These are phyloP conservation scores for Syndactyla subalaris DNA, from an alignment of 2,797 vertebrate genomes.

Conservation along the genomic window DNA sequence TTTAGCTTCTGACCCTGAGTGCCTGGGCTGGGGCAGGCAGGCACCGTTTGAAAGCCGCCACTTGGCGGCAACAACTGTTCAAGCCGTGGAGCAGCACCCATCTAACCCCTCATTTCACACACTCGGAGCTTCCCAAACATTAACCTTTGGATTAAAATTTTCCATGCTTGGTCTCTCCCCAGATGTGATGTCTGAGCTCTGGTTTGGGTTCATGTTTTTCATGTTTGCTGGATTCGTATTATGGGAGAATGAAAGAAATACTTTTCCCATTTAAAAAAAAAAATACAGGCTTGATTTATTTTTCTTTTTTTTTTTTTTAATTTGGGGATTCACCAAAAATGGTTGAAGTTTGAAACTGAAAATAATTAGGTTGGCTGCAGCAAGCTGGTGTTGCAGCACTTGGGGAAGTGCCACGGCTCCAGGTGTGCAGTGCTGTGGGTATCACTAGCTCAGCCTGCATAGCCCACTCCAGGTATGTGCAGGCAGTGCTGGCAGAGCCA, in stretches of 20 bases:
- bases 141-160: conserved; percentile 70
- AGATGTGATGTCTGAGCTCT: conserved; percentile 68
- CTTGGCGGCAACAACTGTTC: conserved; percentile 68
- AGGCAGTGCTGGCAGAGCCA: background rate
- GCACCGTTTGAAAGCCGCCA: conserved; percentile 67
- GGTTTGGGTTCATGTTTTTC: conserved; percentile 63
- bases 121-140: conserved; percentile 62
- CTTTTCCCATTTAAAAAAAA: conserved; percentile 58
- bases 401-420: background rate
- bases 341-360: conserved; percentile 15
- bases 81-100: conserved; percentile 61
- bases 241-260: conserved; percentile 70
- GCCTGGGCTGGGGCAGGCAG: conserved; percentile 60
- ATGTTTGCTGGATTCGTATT: conserved; percentile 59
- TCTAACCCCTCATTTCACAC: conserved; percentile 69
- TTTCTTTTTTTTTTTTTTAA: background rate
- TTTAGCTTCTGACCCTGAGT: conserved; percentile 63
- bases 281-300: background rate
- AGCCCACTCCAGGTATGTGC: background rate
- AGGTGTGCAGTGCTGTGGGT: background rate
- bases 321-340: conserved; percentile 51
- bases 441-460: background rate
- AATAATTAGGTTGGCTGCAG: background rate
- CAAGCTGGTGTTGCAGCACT: background rate
- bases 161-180: conserved; percentile 68